Evolutionary conservation across 2,113 vertebrate genomes (phyloP), one percentile per base, ranked within the genome.

Genomic region (Passer domesticus): DNA sequence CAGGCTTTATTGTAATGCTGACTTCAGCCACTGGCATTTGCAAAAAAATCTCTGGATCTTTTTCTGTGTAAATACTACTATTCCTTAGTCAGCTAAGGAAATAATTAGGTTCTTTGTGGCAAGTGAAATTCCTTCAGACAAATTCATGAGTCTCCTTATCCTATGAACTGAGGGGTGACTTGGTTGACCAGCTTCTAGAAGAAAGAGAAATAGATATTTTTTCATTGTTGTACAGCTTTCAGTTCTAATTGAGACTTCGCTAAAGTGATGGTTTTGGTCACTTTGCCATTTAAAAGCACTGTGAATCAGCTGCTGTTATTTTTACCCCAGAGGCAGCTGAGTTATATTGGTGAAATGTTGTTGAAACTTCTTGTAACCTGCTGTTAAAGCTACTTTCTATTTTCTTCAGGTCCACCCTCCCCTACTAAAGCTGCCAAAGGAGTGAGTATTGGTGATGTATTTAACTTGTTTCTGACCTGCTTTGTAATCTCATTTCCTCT

Each of bases 401-500:
- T 97, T 96, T 94, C 67, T 91, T 91, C 98, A 99, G 99, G 99
- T 98, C 99, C 99, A 83, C 98, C 99, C 11, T 99, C 99, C 94
- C 99, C 99, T 88, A 98, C 99, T 93, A 99, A 99, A 98, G 98
- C 98, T n/a, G 90, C 98, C 60, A 99, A 99, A 98, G 98, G 98
- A 87, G 99, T 99, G 97, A 99, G 99, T 99, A 98, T 83, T n/a
- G 46, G 33, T 68, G 88, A 43, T 28, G 23, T 39, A 33, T 60
- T 86, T 74, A 56, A 33, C 27, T 50, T 44, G 19, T 33, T 95
- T 58, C 41, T 33, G 33, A 46, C 22, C 41, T 70, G 80, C 68
- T 89, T 70, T 44, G 50, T 60, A 58, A 49, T 80, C 44, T 67
- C 27, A 6, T 88, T 49, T 75, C 19, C 60, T 53, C 55, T 44